Evolutionary conservation across 2,888 invertebrate species (phyloP), one percentile per base, ranked within the genome.

Genomic region (Anaspis maculata): DNA sequence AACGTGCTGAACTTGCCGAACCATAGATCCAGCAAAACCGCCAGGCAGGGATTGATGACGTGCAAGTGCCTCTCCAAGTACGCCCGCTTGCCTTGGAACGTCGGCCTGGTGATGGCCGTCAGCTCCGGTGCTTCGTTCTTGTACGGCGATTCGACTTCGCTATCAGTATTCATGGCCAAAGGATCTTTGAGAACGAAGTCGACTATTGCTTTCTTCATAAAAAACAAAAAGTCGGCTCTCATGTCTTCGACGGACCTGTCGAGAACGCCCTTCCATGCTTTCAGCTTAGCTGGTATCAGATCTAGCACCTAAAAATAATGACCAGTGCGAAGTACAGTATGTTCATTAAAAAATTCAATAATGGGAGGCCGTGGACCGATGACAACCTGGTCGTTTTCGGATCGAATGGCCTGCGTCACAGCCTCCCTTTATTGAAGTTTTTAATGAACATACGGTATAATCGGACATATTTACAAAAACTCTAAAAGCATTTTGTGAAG

Each of bases 171-270:
- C 50, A 70, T 68, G 66, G 73, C 53, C 2, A 71, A 68, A 0
- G 85, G 82, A 65, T 90, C 86, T 52, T 83, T 80, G 3, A 95
- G 69, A 1, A 91, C 89, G 61, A 90, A 95, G 66, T 94, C 92
- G 1, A 95, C 85, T 30, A 88, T 84, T 0, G 91, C 84, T 59
- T 90, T 91, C 59, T 92, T 94, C 57, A 92, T 85, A 41, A 84
- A 83, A 61, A 85, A 74, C 58, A 85, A 75, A 57, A 89, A 95
- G 52, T 90, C 89, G 41, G 87, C 80, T 46, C 83, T 78, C 62
- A 89, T 82, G 60, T 92, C 90, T 35, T 77, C 73, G 0, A 87
- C 74, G 31, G 83, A 75, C 16, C 71, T 61, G 2, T 70, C 64
- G 11, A 83, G 54, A 1, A 72, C 73, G 0, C 69, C 65, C 27